Evolutionary conservation across 2,797 vertebrate species (phyloP).

Genomic region (Ceyx erithaca): DNA sequence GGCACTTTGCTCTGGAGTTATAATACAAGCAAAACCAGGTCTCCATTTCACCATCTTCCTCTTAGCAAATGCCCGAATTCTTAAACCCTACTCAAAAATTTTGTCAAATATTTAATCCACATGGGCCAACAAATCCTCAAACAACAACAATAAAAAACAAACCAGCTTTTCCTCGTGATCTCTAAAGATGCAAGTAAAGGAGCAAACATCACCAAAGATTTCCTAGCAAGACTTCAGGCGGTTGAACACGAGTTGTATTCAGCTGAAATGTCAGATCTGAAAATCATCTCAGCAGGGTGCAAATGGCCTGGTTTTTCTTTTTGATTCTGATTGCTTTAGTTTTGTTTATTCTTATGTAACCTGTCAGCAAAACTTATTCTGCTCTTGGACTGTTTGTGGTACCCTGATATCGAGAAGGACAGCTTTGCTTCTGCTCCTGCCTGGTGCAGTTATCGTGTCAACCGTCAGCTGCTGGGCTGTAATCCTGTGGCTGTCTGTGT

Average conservation of each 20-base stretch:
- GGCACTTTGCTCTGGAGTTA: background rate
- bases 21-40: background rate
- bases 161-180: background rate
- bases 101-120: background rate
- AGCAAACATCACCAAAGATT: background rate
- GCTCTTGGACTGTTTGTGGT: conserved; percentile 27
- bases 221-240: conserved; percentile 32
- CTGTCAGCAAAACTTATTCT: conserved; percentile 63
- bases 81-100: background rate
- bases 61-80: background rate
- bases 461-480: background rate
- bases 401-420: conserved; percentile 64
- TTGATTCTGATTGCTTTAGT: conserved; percentile 54
- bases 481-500: conserved; percentile 49
- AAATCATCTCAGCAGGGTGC: conserved; percentile 41
- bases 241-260: background rate
- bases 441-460: conserved; percentile 4
- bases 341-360: conserved; percentile 75
- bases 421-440: conserved; percentile 67
- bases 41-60: background rate
- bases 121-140: background rate
- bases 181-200: background rate
- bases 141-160: background rate
- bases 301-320: conserved; percentile 59
- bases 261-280: conserved; percentile 58